These are phyloP conservation scores for Theonella swinhoei DNA, from an alignment of 37 sponge, comb jelly and placozoan genomes.

Conservation along the genomic window DNA sequence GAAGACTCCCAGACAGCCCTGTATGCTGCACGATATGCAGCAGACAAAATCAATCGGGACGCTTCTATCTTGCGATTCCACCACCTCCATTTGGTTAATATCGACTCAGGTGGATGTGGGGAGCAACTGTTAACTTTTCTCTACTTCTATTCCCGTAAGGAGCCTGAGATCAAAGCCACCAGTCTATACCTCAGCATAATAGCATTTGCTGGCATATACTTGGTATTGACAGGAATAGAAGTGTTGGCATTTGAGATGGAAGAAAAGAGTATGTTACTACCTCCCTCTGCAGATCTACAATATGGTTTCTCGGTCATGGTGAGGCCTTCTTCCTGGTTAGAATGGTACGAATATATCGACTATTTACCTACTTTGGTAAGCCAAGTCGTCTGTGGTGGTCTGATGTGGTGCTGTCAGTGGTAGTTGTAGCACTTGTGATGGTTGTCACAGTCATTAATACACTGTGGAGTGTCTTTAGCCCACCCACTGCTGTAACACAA, in stretches of 20 bases:
- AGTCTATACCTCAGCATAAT: slow-evolving; percentile 31
- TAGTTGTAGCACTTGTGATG: slow-evolving; percentile 4
- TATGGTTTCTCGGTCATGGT: too few species aligned
- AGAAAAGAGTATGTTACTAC: too few species aligned
- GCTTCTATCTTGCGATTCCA: too few species aligned
- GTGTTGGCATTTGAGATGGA: too few species aligned
- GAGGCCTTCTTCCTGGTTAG: slow-evolving; percentile 18
- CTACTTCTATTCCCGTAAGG: slow-evolving; percentile 1
- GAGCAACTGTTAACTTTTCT: not conserved
- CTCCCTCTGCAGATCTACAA: too few species aligned
- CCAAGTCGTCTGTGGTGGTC: slow-evolving; percentile 33
- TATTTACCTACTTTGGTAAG: slow-evolving; percentile 45
- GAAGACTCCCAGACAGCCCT: too few species aligned
- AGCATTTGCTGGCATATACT: slow-evolving; percentile 27
- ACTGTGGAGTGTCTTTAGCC: too few species aligned
- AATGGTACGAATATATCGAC: slow-evolving; percentile 30
- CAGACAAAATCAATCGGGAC: too few species aligned
- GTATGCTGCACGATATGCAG: too few species aligned
- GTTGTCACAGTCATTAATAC: slow-evolving; percentile 7
- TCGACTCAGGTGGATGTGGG: too few species aligned
- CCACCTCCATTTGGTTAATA: too few species aligned
- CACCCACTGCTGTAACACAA: not conserved
- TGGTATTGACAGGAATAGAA: slow-evolving; percentile 5
- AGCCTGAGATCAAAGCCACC: slow-evolving; percentile 40
- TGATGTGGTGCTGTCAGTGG: slow-evolving; percentile 5